Conservation (phyloP, 64 coral and sea anemone species). For the Hydrozoanthus tunicans region DNA sequence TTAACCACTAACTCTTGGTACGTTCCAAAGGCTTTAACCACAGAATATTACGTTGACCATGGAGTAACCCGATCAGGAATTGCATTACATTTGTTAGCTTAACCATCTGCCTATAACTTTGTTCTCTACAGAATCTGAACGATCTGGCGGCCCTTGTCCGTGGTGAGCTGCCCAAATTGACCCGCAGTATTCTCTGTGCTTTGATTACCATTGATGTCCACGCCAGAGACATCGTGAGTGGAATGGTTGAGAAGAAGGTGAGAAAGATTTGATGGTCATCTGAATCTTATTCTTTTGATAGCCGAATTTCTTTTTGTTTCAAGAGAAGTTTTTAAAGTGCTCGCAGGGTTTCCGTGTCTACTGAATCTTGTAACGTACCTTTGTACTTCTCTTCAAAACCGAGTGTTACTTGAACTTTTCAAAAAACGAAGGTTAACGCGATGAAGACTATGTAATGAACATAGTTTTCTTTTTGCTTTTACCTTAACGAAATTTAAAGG, state of each 20-base stretch:
- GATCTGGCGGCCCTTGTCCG: conserved; percentile 93
- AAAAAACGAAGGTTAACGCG: no score
- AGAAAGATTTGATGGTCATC: neutral
- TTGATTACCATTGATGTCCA: conserved; percentile 99
- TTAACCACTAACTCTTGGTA: no score
- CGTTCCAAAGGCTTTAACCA: no score
- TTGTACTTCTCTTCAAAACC: neutral
- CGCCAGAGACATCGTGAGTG: conserved; percentile 94
- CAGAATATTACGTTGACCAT: no score
- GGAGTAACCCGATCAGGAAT: no score
- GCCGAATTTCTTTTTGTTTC: neutral
- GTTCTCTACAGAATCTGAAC: conserved; percentile 78
- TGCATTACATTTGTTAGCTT: no score
- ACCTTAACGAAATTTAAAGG: no score
- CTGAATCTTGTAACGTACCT: neutral
- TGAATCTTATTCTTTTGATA: no score
- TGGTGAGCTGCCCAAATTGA: conserved; percentile 97
- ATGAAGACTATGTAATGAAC: no score
- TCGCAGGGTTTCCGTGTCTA: neutral
- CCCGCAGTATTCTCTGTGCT: conserved; percentile 93
- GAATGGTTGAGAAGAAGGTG: conserved; percentile 93
- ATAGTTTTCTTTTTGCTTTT: no score
- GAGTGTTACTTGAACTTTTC: no score
- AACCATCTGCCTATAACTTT: neutral
- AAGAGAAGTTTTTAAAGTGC: neutral